phyloP scores from a whole-genome alignment of 1,140 invertebrate species.

The Hycleus phaleratus region DNA sequence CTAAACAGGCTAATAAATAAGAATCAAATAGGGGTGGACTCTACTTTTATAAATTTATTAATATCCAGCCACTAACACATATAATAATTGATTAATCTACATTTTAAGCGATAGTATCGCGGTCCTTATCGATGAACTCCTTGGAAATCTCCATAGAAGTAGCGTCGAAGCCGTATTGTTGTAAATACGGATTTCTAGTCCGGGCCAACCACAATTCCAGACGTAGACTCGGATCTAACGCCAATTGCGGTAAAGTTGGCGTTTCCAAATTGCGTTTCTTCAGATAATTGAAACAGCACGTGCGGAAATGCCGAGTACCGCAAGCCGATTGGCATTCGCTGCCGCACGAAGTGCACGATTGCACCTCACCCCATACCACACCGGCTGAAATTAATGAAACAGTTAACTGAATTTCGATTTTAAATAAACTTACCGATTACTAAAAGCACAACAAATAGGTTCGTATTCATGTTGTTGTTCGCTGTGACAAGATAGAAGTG shows the following conservation, averaged over 20 bases:
- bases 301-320: conserved; percentile 50
- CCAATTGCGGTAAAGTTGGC: neutral
- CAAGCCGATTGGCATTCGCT: conserved; percentile 49
- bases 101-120: conserved; percentile 6
- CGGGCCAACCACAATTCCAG: conserved; percentile 37
- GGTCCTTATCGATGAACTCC: conserved; percentile 1
- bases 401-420: neutral
- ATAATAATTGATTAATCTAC: too few species aligned
- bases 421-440: conserved; percentile 10
- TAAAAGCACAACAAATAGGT: conserved; percentile 10
- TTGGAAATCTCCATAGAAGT: conserved; percentile 6
- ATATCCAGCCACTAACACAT: too few species aligned
- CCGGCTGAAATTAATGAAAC: conserved; percentile 10
- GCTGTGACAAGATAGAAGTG: neutral
- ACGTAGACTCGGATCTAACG: conserved; percentile 34
- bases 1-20: too few species aligned
- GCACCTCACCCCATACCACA: conserved; percentile 37
- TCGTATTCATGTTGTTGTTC: conserved; percentile 10
- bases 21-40: too few species aligned
- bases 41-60: too few species aligned
- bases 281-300: conserved; percentile 56
- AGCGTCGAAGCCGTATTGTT: conserved; percentile 7
- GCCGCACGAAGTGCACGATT: conserved; percentile 50
- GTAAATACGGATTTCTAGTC: conserved; percentile 29
- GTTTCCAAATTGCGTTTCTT: conserved; percentile 38